Evolutionary conservation across 2,113 vertebrate species (phyloP).

Genomic region (Grantiella picta): DNA sequence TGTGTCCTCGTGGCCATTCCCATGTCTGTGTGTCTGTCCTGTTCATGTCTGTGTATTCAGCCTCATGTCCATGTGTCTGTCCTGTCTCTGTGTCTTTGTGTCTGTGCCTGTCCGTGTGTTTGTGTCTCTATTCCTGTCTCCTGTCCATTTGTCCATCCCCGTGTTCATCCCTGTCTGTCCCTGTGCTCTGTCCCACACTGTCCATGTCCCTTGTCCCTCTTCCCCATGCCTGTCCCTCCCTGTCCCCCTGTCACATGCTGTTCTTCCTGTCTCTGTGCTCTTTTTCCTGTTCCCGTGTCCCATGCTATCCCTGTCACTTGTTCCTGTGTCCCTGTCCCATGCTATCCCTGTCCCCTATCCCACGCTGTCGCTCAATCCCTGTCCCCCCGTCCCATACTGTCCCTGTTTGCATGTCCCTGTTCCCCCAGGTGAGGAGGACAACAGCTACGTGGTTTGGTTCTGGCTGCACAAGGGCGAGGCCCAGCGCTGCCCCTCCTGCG

Average conservation of each 20-base stretch:
- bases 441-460: slow-evolving; percentile 84
- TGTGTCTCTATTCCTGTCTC: not conserved
- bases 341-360: too few species aligned
- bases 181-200: not conserved
- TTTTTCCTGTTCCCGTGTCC: too few species aligned
- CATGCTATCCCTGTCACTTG: not conserved
- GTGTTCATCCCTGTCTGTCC: not conserved
- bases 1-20: not conserved
- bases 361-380: not conserved
- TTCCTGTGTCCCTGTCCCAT: too few species aligned
- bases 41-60: not conserved
- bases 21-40: too few species aligned
- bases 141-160: not conserved
- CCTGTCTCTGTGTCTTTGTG: too few species aligned
- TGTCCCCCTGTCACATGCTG: not conserved
- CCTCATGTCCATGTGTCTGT: not conserved
- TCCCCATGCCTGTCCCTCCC: not conserved
- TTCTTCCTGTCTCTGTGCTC: not conserved
- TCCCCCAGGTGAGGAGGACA: slow-evolving; percentile 86
- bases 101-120: too few species aligned
- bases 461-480: slow-evolving; percentile 86
- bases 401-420: not conserved
- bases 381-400: not conserved
- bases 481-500: slow-evolving; percentile 87
- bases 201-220: not conserved